phyloP scores from a whole-genome alignment of 2,113 vertebrate genomes.

The Meleagris gallopavo region DNA sequence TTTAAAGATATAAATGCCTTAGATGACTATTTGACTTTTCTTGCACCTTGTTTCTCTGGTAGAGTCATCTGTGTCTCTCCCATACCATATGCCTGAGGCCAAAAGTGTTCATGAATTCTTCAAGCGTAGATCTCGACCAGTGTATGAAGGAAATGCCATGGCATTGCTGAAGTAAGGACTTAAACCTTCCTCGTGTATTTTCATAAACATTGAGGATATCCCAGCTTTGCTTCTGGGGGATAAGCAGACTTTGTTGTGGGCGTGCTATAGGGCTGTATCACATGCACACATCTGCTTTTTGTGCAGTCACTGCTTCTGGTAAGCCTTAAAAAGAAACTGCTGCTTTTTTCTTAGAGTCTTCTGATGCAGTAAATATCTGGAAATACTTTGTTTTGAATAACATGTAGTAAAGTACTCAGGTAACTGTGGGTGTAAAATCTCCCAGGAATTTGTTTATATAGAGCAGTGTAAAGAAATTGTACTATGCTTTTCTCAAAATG shows the following conservation, averaged over 20 bases:
- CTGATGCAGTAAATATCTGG: neutral
- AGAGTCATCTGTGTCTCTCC: slow-evolving; percentile 91
- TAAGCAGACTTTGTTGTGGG: neutral
- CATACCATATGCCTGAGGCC: slow-evolving; percentile 92
- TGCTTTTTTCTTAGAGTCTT: neutral
- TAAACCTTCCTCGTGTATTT: neutral
- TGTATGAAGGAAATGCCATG: slow-evolving; percentile 87
- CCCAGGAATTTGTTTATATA: neutral
- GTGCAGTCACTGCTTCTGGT: neutral
- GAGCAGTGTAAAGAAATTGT: too few relatives aligned
- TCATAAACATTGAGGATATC: neutral
- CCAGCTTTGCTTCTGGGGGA: neutral
- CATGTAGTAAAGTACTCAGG: neutral
- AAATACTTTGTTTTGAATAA: neutral
- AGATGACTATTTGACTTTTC: neutral
- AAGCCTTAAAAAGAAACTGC: neutral
- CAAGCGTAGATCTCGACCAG: slow-evolving; percentile 83
- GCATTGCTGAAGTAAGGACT: slow-evolving; percentile 90
- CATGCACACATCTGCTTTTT: neutral
- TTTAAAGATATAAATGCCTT: neutral
- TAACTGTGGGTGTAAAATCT: neutral
- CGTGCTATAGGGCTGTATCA: neutral
- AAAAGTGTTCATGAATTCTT: slow-evolving; percentile 93
- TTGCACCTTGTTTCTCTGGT: neutral
- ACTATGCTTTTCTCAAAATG: neutral